phyloP scores from a whole-genome alignment of 2,113 vertebrate species.

The Tricholaema leucomelas region DNA sequence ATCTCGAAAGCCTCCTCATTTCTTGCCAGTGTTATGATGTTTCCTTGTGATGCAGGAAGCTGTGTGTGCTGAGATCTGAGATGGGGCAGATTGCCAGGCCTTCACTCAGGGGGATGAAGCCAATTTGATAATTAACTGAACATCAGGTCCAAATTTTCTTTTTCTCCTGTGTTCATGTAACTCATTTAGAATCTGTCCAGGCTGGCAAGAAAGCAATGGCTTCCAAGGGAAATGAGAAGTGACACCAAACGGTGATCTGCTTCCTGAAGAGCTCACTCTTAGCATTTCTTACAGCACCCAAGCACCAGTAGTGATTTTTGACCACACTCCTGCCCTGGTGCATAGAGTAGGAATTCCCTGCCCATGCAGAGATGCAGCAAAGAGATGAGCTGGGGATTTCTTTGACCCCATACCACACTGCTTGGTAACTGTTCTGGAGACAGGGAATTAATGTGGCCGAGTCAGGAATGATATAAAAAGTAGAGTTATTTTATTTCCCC shows the following conservation, averaged over 20 bases:
- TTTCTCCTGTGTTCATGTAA: background rate
- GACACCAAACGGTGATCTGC: background rate
- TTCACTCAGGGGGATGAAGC: background rate
- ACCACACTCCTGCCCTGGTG: background rate
- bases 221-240: background rate
- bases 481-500: too few relatives aligned
- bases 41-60: background rate
- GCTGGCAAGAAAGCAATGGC: background rate
- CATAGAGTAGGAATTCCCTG: background rate
- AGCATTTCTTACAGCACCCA: background rate
- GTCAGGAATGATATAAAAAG: too few relatives aligned
- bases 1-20: background rate
- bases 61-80: background rate
- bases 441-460: too few relatives aligned
- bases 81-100: background rate
- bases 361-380: background rate
- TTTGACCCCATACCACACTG: too few relatives aligned
- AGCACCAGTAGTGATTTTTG: background rate
- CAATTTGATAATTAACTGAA: background rate
- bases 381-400: background rate
- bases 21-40: background rate
- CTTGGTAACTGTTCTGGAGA: too few relatives aligned
- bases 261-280: background rate
- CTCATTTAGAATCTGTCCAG: background rate
- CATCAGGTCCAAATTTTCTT: background rate